Evolutionary conservation across 2,797 vertebrate genomes (phyloP), one percentile per base, ranked within the genome.

Genomic region (Halcyon leucocephala): DNA sequence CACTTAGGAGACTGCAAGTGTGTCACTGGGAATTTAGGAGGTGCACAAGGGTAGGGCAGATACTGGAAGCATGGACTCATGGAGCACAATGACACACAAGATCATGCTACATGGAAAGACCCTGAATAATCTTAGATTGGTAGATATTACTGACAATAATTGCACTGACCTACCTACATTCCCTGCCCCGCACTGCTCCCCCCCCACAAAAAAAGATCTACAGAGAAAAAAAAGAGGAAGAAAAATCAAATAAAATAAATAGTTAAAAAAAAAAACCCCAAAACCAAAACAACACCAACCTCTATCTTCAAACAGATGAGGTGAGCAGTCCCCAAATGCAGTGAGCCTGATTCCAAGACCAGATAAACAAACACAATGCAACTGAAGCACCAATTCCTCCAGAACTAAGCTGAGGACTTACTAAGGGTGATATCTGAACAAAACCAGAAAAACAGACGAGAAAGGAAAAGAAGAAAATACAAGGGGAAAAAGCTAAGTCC

Each of bases 61-160:
- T 18, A 31, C 15, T 29, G 37, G 57, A 80, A 66, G 62, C 37
- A 71, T 0, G 4, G 42, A 49, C 22, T 29, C 1, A 0, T 12
- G 17, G 28, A 86, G 19, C 49, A 39, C 55, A 54, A 3, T 11
- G 15, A 65, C 39, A 80, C 12, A 33, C 2, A 6, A 2, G 55
- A 37, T 21, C 51, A 57, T 1, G 10, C 46, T 57, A 42, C 22
- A 37, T 7, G 41, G 41, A 35, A 74, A 61, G 51, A 61, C 33
- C 57, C 2, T 6, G 41, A 73, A 77, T 22, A 52, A 82, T 33
- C 35, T 77, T 17, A 65, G 48, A 78, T 18, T 26, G 37, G 25
- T 9, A 66, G 17, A 5, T 46, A 52, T 4, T 33, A 55, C 9
- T 31, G 29, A 88, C 18, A 62, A 46, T 14, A 66, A 58, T 16